These are phyloP conservation scores for Cephalopholis sonnerati DNA, from an alignment of 2,113 vertebrate genomes.

Conservation along the genomic window DNA sequence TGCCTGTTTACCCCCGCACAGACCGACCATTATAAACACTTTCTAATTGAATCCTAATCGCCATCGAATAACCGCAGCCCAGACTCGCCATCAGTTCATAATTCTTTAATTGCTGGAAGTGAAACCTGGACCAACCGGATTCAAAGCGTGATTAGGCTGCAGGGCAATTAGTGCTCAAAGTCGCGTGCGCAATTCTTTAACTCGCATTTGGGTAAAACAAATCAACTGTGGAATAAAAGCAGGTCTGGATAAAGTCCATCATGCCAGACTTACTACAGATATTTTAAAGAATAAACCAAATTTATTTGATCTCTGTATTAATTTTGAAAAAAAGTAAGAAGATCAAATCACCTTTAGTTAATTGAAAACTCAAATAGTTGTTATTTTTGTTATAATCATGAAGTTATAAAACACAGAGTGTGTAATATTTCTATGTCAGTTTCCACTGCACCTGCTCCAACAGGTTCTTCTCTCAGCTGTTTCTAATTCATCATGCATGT, in stretches of 20 bases:
- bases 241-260: background rate
- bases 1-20: constrained; percentile 95
- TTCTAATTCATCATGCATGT: background rate
- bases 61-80: constrained; percentile 94
- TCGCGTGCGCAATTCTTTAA: constrained; percentile 27
- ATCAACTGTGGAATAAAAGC: background rate
- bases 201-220: constrained; percentile 34
- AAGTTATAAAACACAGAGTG: background rate
- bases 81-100: constrained; percentile 91
- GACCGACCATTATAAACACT: constrained; percentile 93
- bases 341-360: background rate
- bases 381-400: background rate
- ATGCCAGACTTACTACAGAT: background rate
- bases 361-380: background rate
- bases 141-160: constrained; percentile 59
- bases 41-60: constrained; percentile 99
- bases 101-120: constrained; percentile 91
- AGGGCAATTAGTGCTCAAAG: constrained; percentile 38
- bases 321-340: background rate
- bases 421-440: background rate
- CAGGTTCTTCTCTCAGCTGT: background rate
- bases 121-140: constrained; percentile 71
- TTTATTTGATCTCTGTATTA: background rate
- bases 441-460: background rate
- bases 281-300: background rate